These are phyloP conservation scores for Trichosurus vulpecula DNA, from an alignment of 2,797 vertebrate genomes.

Conservation along the genomic window DNA sequence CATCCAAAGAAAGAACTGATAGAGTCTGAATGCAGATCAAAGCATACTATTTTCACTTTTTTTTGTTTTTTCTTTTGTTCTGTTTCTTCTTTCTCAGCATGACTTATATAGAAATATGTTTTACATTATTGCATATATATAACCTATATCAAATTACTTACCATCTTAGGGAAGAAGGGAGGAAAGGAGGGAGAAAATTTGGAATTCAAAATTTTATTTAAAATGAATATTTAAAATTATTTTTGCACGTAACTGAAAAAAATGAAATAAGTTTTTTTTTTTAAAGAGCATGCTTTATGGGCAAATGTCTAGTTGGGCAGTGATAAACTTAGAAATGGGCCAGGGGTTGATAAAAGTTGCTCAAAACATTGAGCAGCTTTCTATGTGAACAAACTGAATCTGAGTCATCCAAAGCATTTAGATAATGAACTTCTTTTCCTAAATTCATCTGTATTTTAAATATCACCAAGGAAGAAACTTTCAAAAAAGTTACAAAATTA, in stretches of 20 bases:
- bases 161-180: not conserved
- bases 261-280: not conserved
- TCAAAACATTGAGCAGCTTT: not conserved
- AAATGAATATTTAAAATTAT: not conserved
- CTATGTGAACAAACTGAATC: not conserved
- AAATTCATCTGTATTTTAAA: not conserved
- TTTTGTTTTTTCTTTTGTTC: not conserved
- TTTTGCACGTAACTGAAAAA: not conserved
- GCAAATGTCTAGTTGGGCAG: not conserved
- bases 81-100: not conserved
- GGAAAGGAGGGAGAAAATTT: not conserved
- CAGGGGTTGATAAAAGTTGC: no score
- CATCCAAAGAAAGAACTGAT: not conserved
- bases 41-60: not conserved
- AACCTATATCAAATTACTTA: not conserved
- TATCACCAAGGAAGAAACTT: not conserved
- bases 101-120: not conserved
- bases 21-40: not conserved
- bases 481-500: conserved; percentile 11
- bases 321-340: not conserved
- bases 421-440: not conserved
- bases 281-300: not conserved
- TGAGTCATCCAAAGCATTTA: not conserved
- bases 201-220: not conserved
- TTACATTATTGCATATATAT: not conserved